Conservation (phyloP, 2,888 invertebrate species). For the Marronus borbonicus region DNA sequence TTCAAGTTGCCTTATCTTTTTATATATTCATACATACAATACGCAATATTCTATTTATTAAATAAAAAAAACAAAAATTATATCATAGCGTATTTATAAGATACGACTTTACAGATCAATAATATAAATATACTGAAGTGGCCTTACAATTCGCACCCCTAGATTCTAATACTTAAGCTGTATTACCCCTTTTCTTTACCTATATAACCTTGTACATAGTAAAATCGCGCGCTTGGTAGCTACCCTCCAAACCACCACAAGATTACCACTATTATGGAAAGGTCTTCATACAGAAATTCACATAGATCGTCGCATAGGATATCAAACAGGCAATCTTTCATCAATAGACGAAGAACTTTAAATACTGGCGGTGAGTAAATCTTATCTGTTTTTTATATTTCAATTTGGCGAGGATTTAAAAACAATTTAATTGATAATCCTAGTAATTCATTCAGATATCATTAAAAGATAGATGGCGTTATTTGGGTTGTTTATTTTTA, state of each 20-base stretch:
- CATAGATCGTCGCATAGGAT: constrained; percentile 15
- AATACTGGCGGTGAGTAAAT: constrained; percentile 63
- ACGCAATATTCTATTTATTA: constrained; percentile 17
- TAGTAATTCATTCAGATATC: no score
- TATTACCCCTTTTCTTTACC: constrained; percentile 57
- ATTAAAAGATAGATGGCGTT: no score
- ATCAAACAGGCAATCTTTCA: constrained; percentile 59
- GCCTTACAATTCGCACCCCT: constrained; percentile 59
- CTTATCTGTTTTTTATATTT: constrained; percentile 14
- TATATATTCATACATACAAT: constrained; percentile 20
- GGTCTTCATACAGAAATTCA: constrained; percentile 51
- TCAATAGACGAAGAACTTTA: constrained; percentile 65
- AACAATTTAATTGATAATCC: no score
- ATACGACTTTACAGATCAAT: not conserved
- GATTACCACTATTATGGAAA: constrained; percentile 63
- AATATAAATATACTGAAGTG: constrained; percentile 56
- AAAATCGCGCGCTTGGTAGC: constrained; percentile 35
- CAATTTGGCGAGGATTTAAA: no score
- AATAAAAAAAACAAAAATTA: not conserved
- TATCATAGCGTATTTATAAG: constrained; percentile 16
- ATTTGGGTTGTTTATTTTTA: no score
- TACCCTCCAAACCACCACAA: not conserved
- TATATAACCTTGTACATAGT: not conserved
- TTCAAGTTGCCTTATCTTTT: constrained; percentile 41
- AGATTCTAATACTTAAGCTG: constrained; percentile 43